A percentile compares a stretch with the other conserved stretches of the same genome.
These are phyloP conservation scores for Platichthys flesus DNA, from an alignment of 2,113 vertebrate genomes.

Conservation along the genomic window DNA sequence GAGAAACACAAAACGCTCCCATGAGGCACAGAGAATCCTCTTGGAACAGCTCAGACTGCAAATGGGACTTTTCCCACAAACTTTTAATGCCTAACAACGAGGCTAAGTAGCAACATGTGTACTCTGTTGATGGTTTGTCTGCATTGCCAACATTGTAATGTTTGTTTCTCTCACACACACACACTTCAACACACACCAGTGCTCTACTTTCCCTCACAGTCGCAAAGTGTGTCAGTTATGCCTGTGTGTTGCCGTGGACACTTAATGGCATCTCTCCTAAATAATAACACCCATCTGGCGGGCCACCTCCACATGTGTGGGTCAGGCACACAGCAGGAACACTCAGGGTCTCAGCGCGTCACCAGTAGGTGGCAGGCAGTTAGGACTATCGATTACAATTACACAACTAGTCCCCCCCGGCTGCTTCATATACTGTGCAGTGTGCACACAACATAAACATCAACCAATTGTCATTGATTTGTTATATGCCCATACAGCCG, in stretches of 20 bases:
- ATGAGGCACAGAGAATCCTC: neutral
- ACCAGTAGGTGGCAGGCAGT: conserved; percentile 55
- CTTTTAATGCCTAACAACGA: neutral
- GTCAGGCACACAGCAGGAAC: conserved; percentile 35
- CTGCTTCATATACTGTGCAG: conserved; percentile 37
- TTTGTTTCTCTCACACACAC: conserved; percentile 6
- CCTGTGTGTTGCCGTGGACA: neutral
- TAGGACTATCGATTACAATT: conserved; percentile 75
- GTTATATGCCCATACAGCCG: conserved; percentile 21
- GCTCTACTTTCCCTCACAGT: conserved; percentile 11
- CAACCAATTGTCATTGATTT: conserved; percentile 46
- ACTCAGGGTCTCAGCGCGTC: conserved; percentile 37
- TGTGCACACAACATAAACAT: conserved; percentile 46
- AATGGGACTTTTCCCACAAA: conserved; percentile 14
- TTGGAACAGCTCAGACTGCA: conserved; percentile 1
- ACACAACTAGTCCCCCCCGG: conserved; percentile 57
- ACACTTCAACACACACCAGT: neutral
- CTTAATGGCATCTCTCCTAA: conserved; percentile 56
- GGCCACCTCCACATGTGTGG: conserved; percentile 30
- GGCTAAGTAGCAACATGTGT: conserved; percentile 15
- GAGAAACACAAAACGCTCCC: neutral
- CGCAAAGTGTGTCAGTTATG: conserved; percentile 26
- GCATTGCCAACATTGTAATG: conserved; percentile 21
- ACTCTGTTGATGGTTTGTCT: conserved; percentile 1
- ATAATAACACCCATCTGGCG: conserved; percentile 67